These are phyloP conservation scores for Eupeodes luniger DNA, from an alignment of 2,888 invertebrate genomes.

Conservation along the genomic window DNA sequence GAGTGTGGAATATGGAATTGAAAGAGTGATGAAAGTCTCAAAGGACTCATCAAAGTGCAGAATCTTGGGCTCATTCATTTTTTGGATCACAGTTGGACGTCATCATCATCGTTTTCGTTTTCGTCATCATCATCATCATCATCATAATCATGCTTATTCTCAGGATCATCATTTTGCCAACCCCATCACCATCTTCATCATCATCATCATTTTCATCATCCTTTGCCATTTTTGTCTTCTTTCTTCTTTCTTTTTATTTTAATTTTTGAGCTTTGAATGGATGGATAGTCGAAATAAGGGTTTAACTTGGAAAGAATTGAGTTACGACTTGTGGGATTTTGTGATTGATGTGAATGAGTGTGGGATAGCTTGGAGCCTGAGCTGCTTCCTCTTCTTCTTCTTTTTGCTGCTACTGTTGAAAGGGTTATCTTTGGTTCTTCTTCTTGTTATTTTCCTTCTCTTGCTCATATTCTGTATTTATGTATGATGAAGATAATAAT, in stretches of 20 bases:
- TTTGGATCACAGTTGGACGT: slow-evolving; percentile 54
- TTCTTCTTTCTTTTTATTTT: neutral
- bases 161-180: neutral
- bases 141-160: neutral
- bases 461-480: too few relatives aligned
- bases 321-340: slow-evolving; percentile 45
- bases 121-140: neutral
- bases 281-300: slow-evolving; percentile 35
- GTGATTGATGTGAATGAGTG: slow-evolving; percentile 27
- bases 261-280: slow-evolving; percentile 10
- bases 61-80: slow-evolving; percentile 61
- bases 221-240: slow-evolving; percentile 12
- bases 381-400: neutral
- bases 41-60: slow-evolving; percentile 61
- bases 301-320: slow-evolving; percentile 32
- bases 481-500: neutral
- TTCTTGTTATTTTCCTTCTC: neutral
- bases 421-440: slow-evolving; percentile 1
- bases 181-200: too few relatives aligned
- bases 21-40: slow-evolving; percentile 46
- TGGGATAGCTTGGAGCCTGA: neutral
- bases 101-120: slow-evolving; percentile 47
- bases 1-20: slow-evolving; percentile 3
- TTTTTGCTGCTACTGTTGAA: neutral
- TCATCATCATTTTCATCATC: slow-evolving; percentile 20